phyloP scores from a whole-genome alignment of 1,140 invertebrate genomes.

The Homarus americanus region DNA sequence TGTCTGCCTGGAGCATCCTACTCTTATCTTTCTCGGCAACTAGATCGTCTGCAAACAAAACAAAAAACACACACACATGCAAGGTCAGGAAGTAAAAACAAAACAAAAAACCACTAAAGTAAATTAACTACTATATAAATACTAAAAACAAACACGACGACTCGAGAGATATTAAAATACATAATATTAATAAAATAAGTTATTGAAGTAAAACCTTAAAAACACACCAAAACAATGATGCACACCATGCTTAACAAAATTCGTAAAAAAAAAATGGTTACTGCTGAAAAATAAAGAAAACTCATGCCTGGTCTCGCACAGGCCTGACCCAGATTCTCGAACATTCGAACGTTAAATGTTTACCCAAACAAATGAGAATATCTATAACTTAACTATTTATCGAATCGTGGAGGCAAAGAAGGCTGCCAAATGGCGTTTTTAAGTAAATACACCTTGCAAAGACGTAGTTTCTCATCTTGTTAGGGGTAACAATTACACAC shows the following conservation, averaged over 20 bases:
- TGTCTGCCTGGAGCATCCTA: conserved; percentile 97
- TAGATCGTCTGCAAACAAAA: conserved; percentile 92
- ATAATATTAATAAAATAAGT: background rate
- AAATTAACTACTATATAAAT: background rate
- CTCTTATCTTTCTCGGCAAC: conserved; percentile 96
- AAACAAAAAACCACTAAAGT: background rate
- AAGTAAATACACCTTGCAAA: too few species aligned
- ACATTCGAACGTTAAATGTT: too few species aligned
- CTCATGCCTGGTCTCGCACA: background rate
- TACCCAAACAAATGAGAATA: too few species aligned
- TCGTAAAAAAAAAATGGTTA: background rate
- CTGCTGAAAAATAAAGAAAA: background rate
- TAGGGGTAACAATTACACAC: too few species aligned
- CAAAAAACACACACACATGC: conserved; percentile 73
- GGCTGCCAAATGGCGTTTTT: too few species aligned
- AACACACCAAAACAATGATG: background rate
- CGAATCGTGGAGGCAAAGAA: too few species aligned
- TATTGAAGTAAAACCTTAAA: conserved; percentile 5
- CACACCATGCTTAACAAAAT: background rate
- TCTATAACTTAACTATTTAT: too few species aligned
- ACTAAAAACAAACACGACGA: conserved; percentile 31
- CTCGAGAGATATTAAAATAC: too few species aligned
- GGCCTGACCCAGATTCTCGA: too few species aligned
- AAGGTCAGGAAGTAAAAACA: conserved; percentile 62
- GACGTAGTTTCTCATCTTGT: too few species aligned